These are phyloP conservation scores for Oreochromis niloticus DNA, from an alignment of 2,113 vertebrate species.

Conservation along the genomic window DNA sequence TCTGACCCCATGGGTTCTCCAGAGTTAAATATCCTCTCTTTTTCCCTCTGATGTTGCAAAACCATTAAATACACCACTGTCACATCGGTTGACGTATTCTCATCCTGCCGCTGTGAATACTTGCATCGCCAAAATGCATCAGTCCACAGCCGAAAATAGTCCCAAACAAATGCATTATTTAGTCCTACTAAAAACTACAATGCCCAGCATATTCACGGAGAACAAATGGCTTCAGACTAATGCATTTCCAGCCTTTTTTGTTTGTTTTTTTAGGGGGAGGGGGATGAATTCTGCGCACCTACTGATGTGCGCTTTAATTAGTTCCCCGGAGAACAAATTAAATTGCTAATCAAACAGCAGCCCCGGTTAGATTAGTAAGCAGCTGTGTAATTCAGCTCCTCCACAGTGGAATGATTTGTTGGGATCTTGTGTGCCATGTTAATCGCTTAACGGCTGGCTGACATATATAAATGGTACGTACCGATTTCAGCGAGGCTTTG, in stretches of 20 bases:
- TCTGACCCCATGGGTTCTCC: too few species aligned
- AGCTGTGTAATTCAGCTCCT: not conserved
- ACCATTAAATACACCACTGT: not conserved
- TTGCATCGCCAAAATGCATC: not conserved
- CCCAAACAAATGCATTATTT: not conserved
- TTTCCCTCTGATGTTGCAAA: too few species aligned
- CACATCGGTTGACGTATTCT: not conserved
- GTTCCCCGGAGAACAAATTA: not conserved
- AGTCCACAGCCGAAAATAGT: not conserved
- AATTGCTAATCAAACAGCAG: not conserved
- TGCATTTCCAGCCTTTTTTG: not conserved
- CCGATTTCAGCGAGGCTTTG: not conserved
- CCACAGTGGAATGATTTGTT: not conserved
- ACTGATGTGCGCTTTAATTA: not conserved
- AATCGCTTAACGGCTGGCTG: not conserved
- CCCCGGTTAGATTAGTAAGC: slow-evolving; percentile 8
- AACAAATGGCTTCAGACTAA: not conserved
- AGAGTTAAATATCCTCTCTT: too few species aligned
- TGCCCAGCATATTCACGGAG: not conserved
- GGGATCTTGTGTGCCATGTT: not conserved
- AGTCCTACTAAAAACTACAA: not conserved
- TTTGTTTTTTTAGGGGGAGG: not conserved
- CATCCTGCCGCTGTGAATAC: not conserved
- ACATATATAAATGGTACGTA: not conserved
- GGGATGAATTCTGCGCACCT: not conserved